Evolutionary conservation across 2,888 invertebrate genomes (phyloP).

Genomic region (Meghimatium bilineatum): DNA sequence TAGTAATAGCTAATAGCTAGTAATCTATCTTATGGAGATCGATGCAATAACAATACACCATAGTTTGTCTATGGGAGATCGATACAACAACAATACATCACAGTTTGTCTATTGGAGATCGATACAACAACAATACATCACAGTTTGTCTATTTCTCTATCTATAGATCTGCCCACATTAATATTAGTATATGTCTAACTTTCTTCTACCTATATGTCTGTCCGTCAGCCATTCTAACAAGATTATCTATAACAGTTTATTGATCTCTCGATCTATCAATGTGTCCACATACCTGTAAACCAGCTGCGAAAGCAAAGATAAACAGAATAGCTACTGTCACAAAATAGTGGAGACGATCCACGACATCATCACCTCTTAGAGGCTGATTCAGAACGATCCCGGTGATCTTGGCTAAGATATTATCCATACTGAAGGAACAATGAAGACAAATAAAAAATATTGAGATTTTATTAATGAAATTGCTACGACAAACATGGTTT

Average conservation of each 20-base stretch:
- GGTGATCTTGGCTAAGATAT: constrained; percentile 12
- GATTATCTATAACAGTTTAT: not conserved
- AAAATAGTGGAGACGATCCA: constrained; percentile 46
- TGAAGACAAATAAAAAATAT: not conserved
- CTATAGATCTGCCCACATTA: no score
- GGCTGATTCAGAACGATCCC: constrained; percentile 38
- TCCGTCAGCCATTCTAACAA: not conserved
- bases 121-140: no score
- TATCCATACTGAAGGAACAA: constrained; percentile 43
- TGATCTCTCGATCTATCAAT: not conserved
- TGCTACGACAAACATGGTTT: no score
- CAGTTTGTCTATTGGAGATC: not conserved
- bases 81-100: no score
- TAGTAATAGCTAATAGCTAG: no score
- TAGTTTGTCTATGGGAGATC: no score
- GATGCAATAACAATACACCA: no score
- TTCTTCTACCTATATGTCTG: not conserved
- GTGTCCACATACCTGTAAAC: constrained; percentile 19
- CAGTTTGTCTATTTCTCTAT: not conserved
- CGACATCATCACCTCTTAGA: constrained; percentile 42
- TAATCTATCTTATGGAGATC: no score
- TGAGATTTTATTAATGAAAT: no score
- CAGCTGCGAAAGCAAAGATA: constrained; percentile 32
- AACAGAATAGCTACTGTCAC: constrained; percentile 42
- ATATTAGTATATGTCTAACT: no score